A percentile compares a stretch with the other conserved stretches of the same genome.
These are phyloP conservation scores for Apis cerana DNA, from an alignment of 1,140 invertebrate species.

Conservation along the genomic window DNA sequence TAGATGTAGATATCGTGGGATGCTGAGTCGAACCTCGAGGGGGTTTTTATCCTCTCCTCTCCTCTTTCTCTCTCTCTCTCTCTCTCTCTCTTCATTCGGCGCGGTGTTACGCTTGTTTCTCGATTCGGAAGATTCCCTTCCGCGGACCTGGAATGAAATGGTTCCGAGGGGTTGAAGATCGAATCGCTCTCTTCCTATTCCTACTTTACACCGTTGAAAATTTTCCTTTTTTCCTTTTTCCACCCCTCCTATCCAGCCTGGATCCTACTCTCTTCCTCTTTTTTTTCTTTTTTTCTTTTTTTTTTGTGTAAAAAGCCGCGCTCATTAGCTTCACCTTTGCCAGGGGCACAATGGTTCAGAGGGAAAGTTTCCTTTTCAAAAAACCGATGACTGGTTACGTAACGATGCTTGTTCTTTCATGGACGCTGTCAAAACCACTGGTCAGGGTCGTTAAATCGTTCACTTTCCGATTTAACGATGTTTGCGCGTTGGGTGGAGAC, in stretches of 20 bases:
- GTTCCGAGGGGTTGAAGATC: conserved; percentile 62
- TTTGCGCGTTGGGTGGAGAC: background rate
- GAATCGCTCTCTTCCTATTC: conserved; percentile 63
- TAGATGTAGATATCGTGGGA: conserved; percentile 74
- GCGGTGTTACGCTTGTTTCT: conserved; percentile 58
- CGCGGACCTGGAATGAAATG: conserved; percentile 55
- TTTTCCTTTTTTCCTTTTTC: conserved; percentile 28
- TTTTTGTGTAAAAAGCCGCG: conserved; percentile 20
- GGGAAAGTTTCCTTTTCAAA: conserved; percentile 40
- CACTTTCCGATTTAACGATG: background rate
- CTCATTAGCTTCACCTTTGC: conserved; percentile 58
- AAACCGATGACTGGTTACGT: conserved; percentile 13
- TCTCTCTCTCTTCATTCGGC: conserved; percentile 32
- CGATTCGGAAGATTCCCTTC: conserved; percentile 52
- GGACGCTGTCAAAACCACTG: background rate
- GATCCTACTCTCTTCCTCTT: conserved; percentile 1
- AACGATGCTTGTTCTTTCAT: conserved; percentile 16
- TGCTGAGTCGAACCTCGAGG: conserved; percentile 65
- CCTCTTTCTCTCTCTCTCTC: conserved; percentile 46
- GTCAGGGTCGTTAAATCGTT: conserved; percentile 31
- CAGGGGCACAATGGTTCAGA: conserved; percentile 7
- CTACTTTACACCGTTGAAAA: conserved; percentile 58
- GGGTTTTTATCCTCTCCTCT: conserved; percentile 53
- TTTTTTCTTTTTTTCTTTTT: background rate
- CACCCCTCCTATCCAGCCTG: no score